Evolutionary conservation across 2,113 vertebrate genomes (phyloP).

Genomic region (Cephalophus harveyi): DNA sequence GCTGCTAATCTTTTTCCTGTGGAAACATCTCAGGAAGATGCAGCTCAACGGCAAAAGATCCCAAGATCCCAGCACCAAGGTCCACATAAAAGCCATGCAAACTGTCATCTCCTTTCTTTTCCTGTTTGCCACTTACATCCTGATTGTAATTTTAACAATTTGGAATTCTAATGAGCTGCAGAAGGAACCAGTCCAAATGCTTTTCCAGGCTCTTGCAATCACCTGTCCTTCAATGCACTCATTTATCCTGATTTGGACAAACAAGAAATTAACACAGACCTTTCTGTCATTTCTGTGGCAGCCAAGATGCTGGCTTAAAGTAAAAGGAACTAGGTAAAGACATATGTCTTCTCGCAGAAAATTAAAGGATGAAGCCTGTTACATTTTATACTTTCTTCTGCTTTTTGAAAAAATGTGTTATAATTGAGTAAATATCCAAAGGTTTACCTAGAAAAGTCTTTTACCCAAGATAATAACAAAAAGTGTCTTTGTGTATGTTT

Average conservation of each 20-base stretch:
- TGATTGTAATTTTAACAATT: neutral
- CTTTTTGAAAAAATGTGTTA: neutral
- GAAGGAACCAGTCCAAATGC: rapidly evolving
- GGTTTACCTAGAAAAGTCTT: neutral
- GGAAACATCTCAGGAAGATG: constrained; percentile 42
- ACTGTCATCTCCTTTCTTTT: constrained; percentile 43
- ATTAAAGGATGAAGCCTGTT: neutral
- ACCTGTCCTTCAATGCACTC: neutral
- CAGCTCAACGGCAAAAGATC: neutral
- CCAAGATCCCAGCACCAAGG: neutral
- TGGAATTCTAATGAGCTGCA: neutral
- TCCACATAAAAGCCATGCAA: constrained; percentile 11
- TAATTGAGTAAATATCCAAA: neutral
- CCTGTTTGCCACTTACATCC: neutral
- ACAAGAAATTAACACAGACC: constrained; percentile 19
- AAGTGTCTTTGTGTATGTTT: neutral
- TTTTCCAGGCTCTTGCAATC: neutral
- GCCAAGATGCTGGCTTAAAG: neutral
- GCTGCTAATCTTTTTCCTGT: constrained; percentile 30
- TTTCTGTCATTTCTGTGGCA: neutral
- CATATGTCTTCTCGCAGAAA: neutral
- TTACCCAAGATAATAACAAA: neutral
- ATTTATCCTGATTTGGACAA: constrained; percentile 44
- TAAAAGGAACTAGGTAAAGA: neutral
- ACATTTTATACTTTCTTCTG: neutral